Evolutionary conservation across 2,797 vertebrate genomes (phyloP).

Genomic region (Rhincodon typus): DNA sequence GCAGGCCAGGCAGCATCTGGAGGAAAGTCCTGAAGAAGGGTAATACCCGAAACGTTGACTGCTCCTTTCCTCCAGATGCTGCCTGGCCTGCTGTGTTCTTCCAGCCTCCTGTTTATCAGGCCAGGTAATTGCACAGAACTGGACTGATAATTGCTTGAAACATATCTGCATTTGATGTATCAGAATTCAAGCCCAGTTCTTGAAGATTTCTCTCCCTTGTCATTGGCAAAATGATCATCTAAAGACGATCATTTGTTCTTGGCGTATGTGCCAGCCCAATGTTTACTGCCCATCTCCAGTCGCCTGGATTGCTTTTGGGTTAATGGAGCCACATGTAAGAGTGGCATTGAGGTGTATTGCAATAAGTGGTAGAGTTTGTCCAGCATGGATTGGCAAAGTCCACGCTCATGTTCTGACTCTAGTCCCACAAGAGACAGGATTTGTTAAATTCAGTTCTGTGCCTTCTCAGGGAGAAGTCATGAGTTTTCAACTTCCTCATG

Average conservation of each 20-base stretch:
- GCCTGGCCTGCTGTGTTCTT: too few species aligned
- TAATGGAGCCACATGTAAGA: background rate
- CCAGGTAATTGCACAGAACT: background rate
- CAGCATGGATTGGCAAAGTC: background rate
- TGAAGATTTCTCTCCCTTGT: background rate
- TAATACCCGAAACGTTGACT: too few species aligned
- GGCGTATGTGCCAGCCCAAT: background rate
- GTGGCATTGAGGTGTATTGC: background rate
- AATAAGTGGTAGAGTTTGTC: background rate
- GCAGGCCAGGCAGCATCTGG: too few species aligned
- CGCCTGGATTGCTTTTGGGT: background rate
- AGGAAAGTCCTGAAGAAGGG: too few species aligned
- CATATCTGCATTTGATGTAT: too few species aligned
- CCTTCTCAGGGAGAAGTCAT: background rate
- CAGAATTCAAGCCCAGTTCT: too few species aligned
- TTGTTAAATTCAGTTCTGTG: background rate
- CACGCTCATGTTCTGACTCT: background rate
- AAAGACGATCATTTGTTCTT: background rate
- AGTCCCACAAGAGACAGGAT: background rate
- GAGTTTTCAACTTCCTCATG: background rate
- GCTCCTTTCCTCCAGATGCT: too few species aligned
- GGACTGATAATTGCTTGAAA: too few species aligned
- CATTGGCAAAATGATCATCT: background rate
- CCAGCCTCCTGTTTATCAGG: too few species aligned
- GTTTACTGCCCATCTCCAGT: background rate